These are phyloP conservation scores for Cheilosia variabilis DNA, from an alignment of 2,888 invertebrate species.

Conservation along the genomic window DNA sequence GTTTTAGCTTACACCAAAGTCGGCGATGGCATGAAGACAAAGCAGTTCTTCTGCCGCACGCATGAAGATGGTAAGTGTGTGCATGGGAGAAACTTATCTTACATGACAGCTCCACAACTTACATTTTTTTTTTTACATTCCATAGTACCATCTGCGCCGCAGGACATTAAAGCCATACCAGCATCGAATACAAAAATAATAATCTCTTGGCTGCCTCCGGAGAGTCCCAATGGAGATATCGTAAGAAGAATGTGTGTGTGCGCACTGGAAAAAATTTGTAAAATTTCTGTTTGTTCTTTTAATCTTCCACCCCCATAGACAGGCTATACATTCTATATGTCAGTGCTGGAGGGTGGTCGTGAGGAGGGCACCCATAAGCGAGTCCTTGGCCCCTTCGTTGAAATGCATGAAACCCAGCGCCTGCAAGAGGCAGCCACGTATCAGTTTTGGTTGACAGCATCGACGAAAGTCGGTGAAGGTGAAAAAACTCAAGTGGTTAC, in stretches of 20 bases:
- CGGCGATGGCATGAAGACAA: slow-evolving; percentile 94
- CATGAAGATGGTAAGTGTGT: slow-evolving; percentile 91
- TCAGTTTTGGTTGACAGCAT: slow-evolving; percentile 90
- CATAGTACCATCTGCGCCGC: slow-evolving; percentile 93
- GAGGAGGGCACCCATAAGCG: slow-evolving; percentile 91
- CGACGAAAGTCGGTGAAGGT: slow-evolving; percentile 93
- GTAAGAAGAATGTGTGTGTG: slow-evolving; percentile 82
- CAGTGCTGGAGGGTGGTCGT: slow-evolving; percentile 90
- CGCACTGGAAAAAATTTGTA: neutral
- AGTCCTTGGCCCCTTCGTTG: slow-evolving; percentile 88
- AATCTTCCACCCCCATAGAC: slow-evolving; percentile 78
- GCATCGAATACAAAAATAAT: slow-evolving; percentile 93
- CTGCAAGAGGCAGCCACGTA: slow-evolving; percentile 90
- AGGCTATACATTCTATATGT: slow-evolving; percentile 93
- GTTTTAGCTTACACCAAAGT: slow-evolving; percentile 94
- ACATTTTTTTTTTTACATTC: slow-evolving; percentile 74
- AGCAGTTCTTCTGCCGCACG: slow-evolving; percentile 93
- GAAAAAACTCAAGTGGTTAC: slow-evolving; percentile 91
- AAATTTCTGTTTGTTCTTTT: slow-evolving; percentile 6
- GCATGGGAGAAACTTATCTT: neutral
- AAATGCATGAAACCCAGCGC: slow-evolving; percentile 89
- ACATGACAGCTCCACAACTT: slow-evolving; percentile 14
- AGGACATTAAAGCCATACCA: slow-evolving; percentile 95
- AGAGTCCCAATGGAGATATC: slow-evolving; percentile 92
- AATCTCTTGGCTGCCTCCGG: slow-evolving; percentile 95